These are phyloP conservation scores for Martes martes DNA, from an alignment of 2,113 vertebrate species.

Conservation along the genomic window DNA sequence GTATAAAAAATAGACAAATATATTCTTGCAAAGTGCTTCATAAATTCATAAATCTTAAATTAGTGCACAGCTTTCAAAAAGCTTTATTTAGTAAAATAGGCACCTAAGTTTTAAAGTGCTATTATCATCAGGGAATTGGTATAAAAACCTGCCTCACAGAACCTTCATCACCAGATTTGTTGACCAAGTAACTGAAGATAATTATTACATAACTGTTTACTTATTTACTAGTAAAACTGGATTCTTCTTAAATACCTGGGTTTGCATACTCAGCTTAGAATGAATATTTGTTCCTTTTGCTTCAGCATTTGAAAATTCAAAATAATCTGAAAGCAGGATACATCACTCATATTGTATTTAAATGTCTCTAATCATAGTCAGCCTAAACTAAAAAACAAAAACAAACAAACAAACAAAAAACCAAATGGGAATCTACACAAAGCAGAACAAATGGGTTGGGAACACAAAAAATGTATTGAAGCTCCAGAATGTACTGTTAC, in stretches of 20 bases:
- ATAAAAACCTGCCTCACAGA: background rate
- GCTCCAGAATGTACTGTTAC: background rate
- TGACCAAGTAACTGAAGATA: background rate
- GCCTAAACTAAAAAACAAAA: background rate
- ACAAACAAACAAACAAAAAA: background rate
- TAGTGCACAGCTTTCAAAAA: background rate
- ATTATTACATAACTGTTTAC: background rate
- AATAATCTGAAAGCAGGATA: background rate
- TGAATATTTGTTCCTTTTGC: background rate
- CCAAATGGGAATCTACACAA: background rate
- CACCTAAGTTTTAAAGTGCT: background rate
- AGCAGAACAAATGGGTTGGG: background rate
- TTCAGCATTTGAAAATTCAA: background rate
- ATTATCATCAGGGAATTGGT: background rate
- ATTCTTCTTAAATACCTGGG: background rate
- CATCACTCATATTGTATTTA: background rate
- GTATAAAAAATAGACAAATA: background rate
- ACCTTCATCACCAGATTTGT: background rate
- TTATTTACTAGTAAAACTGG: background rate
- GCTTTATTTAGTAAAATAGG: background rate
- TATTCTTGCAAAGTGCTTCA: background rate
- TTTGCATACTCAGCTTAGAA: background rate
- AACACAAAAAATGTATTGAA: background rate
- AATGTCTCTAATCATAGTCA: background rate
- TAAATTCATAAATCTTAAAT: conserved; percentile 24